Evolutionary conservation across 2,888 invertebrate genomes (phyloP), one percentile per base, ranked within the genome.

Genomic region (Aphodius granarius): DNA sequence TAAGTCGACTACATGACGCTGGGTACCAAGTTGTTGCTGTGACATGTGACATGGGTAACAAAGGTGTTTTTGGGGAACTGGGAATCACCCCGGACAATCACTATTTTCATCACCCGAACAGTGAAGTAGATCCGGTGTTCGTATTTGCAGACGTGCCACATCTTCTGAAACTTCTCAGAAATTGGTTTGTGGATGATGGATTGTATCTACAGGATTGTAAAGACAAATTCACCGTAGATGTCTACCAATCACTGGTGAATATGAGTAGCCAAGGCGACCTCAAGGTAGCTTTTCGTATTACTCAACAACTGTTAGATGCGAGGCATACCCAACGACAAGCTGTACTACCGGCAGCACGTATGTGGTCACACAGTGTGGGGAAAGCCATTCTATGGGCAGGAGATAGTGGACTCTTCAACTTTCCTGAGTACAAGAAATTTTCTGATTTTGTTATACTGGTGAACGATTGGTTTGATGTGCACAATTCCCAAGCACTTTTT

Each of bases 401-500:
- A n/a, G 16, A 74, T 66, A 73, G 72, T 6, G 76, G 68, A 17
- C 62, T 77, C 5, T 77, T 78, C 43, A 66, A 76, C 9, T 62
- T 70, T 22, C 62, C 76, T 43, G 6, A 13, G 0, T 74, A 64
- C 64, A 77, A 75, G 75, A 62, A 76, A 63, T 72, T 74, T 62
- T n/a, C 17, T 1, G 9, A 73, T 17, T 17, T 70, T 19, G 74
- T 71, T 5, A 74, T 17, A 70, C 20, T 74, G 64, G 62, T 77
- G 13, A 81, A 81, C 72, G 77, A 80, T 66, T 81, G 79, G 80
- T 81, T 82, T 75, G 81, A 81, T 76, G 5, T 81, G 17, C 75
- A 78, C 9, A 81, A 81, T 74, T 66, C 76, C 2, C 77, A 72
- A 63, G 43, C 63, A 80, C 76, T 80, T 75, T 76, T 75, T 63